phyloP scores from a whole-genome alignment of 1,140 invertebrate species.

The Campoletis sonorensis region DNA sequence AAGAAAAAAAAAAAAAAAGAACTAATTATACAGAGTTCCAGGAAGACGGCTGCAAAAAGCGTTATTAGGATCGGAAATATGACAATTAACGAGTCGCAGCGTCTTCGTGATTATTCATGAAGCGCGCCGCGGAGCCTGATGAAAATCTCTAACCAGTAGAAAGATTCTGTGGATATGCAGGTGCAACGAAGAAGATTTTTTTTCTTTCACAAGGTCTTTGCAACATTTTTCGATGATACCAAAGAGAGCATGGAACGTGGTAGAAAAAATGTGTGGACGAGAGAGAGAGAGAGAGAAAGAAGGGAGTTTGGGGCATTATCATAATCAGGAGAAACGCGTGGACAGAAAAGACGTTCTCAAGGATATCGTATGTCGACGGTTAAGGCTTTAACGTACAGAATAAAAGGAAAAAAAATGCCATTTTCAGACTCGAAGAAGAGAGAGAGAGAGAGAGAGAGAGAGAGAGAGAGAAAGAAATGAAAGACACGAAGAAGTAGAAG shows the following conservation, averaged over 20 bases:
- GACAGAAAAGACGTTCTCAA: constrained; percentile 47
- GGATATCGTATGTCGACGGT: constrained; percentile 47
- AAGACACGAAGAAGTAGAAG: constrained; percentile 55
- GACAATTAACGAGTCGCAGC: not conserved
- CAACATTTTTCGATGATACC: constrained; percentile 10
- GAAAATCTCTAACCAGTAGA: not conserved
- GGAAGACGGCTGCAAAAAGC: not conserved
- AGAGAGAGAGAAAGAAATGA: constrained; percentile 14
- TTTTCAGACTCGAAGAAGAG: not conserved
- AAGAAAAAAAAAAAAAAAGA: not conserved
- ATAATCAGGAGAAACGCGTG: constrained; percentile 32
- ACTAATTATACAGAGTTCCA: not conserved
- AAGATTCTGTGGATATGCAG: not conserved
- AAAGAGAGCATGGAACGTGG: not conserved
- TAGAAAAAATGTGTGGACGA: not conserved
- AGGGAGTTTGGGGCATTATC: constrained; percentile 32
- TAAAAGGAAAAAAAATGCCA: not conserved
- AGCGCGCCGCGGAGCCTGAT: not conserved
- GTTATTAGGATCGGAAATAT: not conserved
- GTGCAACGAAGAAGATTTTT: not conserved
- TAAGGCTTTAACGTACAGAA: not conserved
- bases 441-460: constrained; percentile 1
- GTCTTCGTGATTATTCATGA: constrained; percentile 5
- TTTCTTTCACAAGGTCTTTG: not conserved
- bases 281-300: constrained; percentile 14